Conservation (phyloP, 2,113 vertebrate genomes). For the Nannospalax galili region DNA sequence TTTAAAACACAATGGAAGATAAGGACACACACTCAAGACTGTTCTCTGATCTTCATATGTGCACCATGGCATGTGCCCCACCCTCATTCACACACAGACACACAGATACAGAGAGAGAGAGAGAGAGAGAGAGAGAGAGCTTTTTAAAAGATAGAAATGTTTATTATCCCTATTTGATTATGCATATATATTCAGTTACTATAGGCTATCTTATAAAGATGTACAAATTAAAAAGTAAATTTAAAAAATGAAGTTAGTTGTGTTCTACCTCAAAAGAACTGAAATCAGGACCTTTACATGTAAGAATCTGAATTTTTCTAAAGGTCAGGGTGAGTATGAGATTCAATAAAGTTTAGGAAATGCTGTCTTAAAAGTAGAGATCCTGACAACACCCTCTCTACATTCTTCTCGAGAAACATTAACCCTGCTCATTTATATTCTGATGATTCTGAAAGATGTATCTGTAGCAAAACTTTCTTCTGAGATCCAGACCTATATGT, state of each 20-base stretch:
- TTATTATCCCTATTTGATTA: background rate
- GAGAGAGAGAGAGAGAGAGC: background rate
- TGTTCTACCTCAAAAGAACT: background rate
- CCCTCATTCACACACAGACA: background rate
- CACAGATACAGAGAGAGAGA: too few relatives aligned
- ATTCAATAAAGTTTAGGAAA: background rate
- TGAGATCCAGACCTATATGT: background rate
- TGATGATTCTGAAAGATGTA: conserved; percentile 25
- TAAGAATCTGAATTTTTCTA: background rate
- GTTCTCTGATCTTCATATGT: background rate
- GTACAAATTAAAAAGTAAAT: background rate
- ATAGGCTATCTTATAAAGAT: too few relatives aligned
- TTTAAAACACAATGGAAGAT: background rate
- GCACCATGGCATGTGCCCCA: background rate
- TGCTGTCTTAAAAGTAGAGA: background rate
- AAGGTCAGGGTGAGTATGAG: conserved; percentile 18
- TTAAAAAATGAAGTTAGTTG: background rate
- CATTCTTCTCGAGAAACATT: background rate
- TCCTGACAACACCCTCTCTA: background rate
- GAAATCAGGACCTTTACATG: background rate
- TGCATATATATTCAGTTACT: background rate
- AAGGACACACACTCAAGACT: background rate
- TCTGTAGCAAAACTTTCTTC: conserved; percentile 19
- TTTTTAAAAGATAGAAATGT: background rate
- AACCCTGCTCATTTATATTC: background rate